Evolutionary conservation across 2,797 vertebrate genomes (phyloP).

Genomic region (Mormyrops attenuatus): DNA sequence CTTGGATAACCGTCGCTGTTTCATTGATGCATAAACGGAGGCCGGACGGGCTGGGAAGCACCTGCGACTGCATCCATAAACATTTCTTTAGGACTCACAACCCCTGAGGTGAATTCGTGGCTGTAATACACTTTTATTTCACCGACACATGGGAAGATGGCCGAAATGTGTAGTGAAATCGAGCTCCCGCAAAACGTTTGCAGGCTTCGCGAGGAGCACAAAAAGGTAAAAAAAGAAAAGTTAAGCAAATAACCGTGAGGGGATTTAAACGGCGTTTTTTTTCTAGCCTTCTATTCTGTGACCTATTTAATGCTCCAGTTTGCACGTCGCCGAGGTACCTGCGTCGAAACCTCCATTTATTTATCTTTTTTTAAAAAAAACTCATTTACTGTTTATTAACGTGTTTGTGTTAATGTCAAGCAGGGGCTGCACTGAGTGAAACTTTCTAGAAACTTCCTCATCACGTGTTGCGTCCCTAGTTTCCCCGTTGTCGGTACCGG

Average conservation of each 20-base stretch:
- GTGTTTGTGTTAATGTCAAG: background rate
- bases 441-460: slow-evolving; percentile 24
- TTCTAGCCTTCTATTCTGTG: background rate
- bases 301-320: background rate
- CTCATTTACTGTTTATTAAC: background rate
- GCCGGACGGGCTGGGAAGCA: slow-evolving; percentile 58
- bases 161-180: slow-evolving; percentile 39
- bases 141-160: slow-evolving; percentile 49
- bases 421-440: background rate
- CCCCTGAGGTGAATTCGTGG: slow-evolving; percentile 61
- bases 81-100: slow-evolving; percentile 93
- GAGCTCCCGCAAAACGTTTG: slow-evolving; percentile 52
- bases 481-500: background rate
- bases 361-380: background rate
- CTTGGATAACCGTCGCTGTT: slow-evolving; percentile 61
- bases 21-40: slow-evolving; percentile 68
- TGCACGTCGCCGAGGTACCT: background rate
- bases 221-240: slow-evolving; percentile 70
- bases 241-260: background rate
- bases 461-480: slow-evolving; percentile 16
- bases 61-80: slow-evolving; percentile 79
- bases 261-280: background rate
- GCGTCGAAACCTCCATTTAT: background rate
- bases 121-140: slow-evolving; percentile 25
- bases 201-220: slow-evolving; percentile 77